These are phyloP conservation scores for Achatina immaculata DNA, from an alignment of 1,140 invertebrate species.

Conservation along the genomic window DNA sequence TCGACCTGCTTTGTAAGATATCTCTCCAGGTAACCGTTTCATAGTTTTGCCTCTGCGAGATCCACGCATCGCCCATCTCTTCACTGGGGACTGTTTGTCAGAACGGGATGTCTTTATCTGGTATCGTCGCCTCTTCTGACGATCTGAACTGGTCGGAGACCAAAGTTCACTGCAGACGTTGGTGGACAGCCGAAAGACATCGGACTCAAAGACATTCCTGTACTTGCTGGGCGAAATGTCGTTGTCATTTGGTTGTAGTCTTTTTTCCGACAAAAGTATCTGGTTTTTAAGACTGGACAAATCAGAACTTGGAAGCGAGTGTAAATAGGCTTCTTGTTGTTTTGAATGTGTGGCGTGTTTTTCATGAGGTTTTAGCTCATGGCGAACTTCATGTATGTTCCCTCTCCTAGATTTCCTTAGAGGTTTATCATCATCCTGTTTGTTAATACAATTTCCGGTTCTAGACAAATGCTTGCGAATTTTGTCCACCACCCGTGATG, in stretches of 20 bases:
- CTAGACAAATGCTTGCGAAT: background rate
- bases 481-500: background rate
- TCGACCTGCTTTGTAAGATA: background rate
- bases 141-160: too few relatives aligned
- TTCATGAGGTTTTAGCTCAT: background rate
- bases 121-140: background rate
- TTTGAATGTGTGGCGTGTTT: background rate
- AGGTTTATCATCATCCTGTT: background rate
- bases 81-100: background rate
- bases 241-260: background rate
- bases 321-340: too few relatives aligned
- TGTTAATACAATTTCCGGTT: background rate
- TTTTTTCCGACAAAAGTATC: background rate
- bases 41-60: background rate
- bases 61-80: background rate
- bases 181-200: background rate
- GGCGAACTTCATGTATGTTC: background rate
- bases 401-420: background rate
- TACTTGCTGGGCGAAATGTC: background rate
- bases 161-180: background rate
- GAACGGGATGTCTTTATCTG: background rate
- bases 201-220: slow-evolving; percentile 18
- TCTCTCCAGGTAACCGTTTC: background rate
- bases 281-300: background rate
- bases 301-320: too few relatives aligned